These are phyloP conservation scores for Gonocerus acuteangulatus DNA, from an alignment of 2,888 invertebrate genomes.

Conservation along the genomic window DNA sequence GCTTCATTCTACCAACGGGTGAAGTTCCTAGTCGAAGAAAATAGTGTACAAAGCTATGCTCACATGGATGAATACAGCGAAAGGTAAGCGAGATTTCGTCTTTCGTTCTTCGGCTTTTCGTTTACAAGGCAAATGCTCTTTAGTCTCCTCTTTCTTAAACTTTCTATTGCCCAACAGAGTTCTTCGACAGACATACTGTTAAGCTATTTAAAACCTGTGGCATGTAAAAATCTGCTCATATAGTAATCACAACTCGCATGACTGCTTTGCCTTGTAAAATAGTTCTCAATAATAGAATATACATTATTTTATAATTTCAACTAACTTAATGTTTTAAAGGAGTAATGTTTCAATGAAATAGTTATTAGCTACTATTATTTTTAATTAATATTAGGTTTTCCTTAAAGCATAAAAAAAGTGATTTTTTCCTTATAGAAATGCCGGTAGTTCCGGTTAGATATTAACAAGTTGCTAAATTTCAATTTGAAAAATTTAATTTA, in stretches of 20 bases:
- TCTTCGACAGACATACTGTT: constrained; percentile 4
- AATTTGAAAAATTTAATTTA: constrained; percentile 19
- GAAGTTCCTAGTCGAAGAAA: constrained; percentile 96
- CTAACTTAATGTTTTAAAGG: background rate
- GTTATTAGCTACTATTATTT: background rate
- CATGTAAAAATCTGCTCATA: constrained; percentile 17
- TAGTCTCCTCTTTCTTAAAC: constrained; percentile 1
- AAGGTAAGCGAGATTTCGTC: constrained; percentile 63
- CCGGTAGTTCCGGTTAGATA: constrained; percentile 19
- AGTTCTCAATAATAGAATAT: constrained; percentile 16
- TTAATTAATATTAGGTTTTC: background rate
- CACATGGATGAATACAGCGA: constrained; percentile 96
- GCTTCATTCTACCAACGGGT: constrained; percentile 96
- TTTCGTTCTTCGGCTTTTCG: background rate
- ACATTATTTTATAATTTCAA: background rate
- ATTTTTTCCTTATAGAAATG: constrained; percentile 28
- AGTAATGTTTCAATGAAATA: background rate
- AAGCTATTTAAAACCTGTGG: constrained; percentile 19
- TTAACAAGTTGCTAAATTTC: constrained; percentile 17
- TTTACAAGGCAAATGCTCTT: constrained; percentile 28
- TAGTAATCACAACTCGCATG: constrained; percentile 19
- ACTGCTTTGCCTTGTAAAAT: constrained; percentile 30
- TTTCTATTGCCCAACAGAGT: constrained; percentile 15
- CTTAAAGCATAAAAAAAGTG: background rate
- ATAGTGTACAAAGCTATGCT: constrained; percentile 96